Base-by-base conservation (phyloP, 2,797 vertebrate species). In the Diglossa cyanea region DNA sequence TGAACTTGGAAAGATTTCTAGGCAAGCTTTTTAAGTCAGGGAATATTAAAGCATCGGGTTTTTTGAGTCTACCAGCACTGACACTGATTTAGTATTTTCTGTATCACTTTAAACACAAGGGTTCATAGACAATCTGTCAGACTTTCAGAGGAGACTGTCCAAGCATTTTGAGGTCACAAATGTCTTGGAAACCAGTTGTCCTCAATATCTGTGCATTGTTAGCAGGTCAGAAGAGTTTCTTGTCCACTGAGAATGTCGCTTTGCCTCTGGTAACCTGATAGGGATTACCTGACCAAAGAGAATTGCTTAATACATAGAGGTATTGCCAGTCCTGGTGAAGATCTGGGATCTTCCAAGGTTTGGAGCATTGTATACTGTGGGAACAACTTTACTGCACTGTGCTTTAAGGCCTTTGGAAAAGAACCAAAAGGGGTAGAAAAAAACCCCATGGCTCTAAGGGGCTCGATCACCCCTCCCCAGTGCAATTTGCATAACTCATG, bases 1-100 rank as follows among this genome's bases (percentile, higher is more conserved):
- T 45, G 30, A 93, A 76, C 28, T 39, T 77, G 19, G 48, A 94
- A 87, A 74, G 48, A 57, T 91, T 95, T 89, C 89, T 73, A 86
- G 71, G 39, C 53, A 70, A 79, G 17, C 17, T 81, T 94, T 72
- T 75, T 40, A 93, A 88, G 39, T 37, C 31, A 65, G 9, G 31
- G 14, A 83, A 61, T 74, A 93, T 67, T 77, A 86, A 81, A 33
- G 28, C 37, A 58, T 47, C 28, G 30, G 31, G 3, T 28, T 75
- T 93, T 90, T 53, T 0, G 44, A 54, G 72, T 62, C 44, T 85
- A 37, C 62, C 25, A 62, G 30, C 31, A 66, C 31, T 92, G 73
- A 75, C n/a, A 25, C 35, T 42, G n/a, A 78, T 91, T 76, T 71
- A 80, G 30, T 72, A 84, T 81, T 90, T 90, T 86, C 66, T 12